These are phyloP conservation scores for Antheraea yamamai DNA, from an alignment of 2,888 invertebrate genomes.

Conservation along the genomic window DNA sequence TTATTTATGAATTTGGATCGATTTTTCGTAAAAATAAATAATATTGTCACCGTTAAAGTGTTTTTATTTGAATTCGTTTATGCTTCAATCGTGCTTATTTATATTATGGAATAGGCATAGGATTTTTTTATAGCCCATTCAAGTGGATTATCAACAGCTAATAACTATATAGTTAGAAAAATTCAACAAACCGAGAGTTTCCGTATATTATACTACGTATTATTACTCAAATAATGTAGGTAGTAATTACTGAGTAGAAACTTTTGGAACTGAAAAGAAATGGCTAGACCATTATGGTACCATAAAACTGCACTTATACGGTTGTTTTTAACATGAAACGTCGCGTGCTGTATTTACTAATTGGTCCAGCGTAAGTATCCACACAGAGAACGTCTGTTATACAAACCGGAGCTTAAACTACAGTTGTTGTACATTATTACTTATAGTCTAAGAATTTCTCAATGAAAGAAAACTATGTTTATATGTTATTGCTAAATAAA, in stretches of 20 bases:
- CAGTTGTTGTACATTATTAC: neutral
- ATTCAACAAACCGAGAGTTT: no score
- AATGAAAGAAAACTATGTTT: neutral
- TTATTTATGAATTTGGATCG: no score
- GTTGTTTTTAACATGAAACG: neutral
- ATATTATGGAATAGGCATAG: no score
- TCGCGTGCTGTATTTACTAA: constrained; percentile 1
- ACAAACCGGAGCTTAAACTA: neutral
- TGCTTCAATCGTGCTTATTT: no score
- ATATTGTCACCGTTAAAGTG: neutral
- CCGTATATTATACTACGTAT: no score
- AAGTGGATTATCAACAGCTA: no score
- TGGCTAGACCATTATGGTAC: neutral
- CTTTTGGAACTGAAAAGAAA: neutral
- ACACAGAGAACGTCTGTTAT: neutral
- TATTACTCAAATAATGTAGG: no score
- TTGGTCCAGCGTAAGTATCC: neutral
- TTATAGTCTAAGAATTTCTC: neutral
- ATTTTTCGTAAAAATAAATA: neutral
- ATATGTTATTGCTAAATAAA: no score
- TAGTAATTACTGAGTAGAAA: neutral
- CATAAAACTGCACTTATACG: neutral
- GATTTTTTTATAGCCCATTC: no score
- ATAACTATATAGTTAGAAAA: no score
- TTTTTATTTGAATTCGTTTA: no score